Conservation (phyloP, 2,888 invertebrate genomes). For the Habrosyne pyritoides region DNA sequence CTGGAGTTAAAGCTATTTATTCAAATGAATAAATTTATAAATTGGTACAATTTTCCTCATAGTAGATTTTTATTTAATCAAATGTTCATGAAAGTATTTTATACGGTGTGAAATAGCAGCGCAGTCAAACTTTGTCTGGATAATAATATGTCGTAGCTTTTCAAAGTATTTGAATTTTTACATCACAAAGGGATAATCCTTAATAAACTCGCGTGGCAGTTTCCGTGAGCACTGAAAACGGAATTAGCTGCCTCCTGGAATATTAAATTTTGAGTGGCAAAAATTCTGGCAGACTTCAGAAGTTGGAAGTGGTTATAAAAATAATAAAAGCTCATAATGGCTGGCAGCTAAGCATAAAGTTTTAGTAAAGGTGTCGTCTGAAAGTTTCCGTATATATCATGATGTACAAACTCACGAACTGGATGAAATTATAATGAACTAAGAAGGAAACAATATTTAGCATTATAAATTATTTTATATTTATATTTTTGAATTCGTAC, state of each 20-base stretch:
- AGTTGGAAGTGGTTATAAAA: neutral
- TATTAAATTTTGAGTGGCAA: constrained; percentile 4
- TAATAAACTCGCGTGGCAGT: constrained; percentile 8
- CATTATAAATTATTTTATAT: no score
- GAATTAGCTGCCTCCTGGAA: constrained; percentile 2
- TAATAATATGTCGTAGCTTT: neutral
- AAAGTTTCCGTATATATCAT: neutral
- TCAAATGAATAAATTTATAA: no score
- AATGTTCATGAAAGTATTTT: no score
- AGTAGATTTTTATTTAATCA: no score
- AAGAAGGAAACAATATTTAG: no score
- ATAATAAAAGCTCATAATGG: neutral
- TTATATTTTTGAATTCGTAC: no score
- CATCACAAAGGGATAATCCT: constrained; percentile 6
- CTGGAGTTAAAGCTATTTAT: neutral
- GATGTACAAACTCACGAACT: neutral
- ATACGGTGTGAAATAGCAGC: no score
- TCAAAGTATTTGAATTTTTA: neutral
- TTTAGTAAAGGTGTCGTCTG: neutral
- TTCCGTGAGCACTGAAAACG: constrained; percentile 5
- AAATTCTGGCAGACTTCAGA: neutral
- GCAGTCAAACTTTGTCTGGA: neutral
- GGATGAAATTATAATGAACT: no score
- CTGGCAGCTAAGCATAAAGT: neutral
- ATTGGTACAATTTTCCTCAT: no score